Conservation (phyloP, 2,797 vertebrate genomes). For the Siniperca scherzeri region DNA sequence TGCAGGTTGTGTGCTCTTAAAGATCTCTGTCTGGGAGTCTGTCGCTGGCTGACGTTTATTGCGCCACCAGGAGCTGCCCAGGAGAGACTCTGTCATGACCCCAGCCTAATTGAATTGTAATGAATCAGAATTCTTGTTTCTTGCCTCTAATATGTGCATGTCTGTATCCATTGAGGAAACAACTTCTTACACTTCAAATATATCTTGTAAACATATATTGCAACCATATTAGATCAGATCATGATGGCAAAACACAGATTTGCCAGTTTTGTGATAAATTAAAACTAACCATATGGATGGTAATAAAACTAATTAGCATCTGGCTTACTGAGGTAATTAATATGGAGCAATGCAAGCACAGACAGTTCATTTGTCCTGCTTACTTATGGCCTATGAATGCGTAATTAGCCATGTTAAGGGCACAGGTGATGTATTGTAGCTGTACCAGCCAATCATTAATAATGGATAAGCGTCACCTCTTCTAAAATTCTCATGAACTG, state of each 20-base stretch:
- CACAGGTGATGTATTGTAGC: conserved; percentile 80
- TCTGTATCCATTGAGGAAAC: conserved; percentile 23
- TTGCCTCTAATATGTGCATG: conserved; percentile 12
- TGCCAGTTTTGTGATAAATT: conserved; percentile 55
- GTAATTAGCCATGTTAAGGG: conserved; percentile 79
- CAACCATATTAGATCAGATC: conserved; percentile 32
- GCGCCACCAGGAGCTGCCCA: conserved; percentile 53
- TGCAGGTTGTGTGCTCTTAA: conserved; percentile 60
- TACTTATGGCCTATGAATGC: conserved; percentile 82
- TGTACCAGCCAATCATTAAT: conserved; percentile 75
- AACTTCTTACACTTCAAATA: conserved; percentile 15
- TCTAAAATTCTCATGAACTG: conserved; percentile 76
- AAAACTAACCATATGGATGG: conserved; percentile 65
- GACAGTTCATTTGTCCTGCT: conserved; percentile 83
- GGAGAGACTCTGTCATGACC: conserved; percentile 44
- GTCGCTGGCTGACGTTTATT: conserved; percentile 54
- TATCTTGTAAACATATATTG: conserved; percentile 20
- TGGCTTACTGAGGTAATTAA: conserved; percentile 81
- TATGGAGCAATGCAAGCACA: conserved; percentile 75
- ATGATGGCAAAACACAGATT: conserved; percentile 50
- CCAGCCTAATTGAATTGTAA: conserved; percentile 62
- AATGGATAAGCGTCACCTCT: conserved; percentile 78
- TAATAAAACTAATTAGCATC: conserved; percentile 79
- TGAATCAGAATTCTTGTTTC: conserved; percentile 49
- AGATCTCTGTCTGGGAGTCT: conserved; percentile 53